These are phyloP conservation scores for Crypturellus tataupa DNA, from an alignment of 2,797 vertebrate species.

Conservation along the genomic window DNA sequence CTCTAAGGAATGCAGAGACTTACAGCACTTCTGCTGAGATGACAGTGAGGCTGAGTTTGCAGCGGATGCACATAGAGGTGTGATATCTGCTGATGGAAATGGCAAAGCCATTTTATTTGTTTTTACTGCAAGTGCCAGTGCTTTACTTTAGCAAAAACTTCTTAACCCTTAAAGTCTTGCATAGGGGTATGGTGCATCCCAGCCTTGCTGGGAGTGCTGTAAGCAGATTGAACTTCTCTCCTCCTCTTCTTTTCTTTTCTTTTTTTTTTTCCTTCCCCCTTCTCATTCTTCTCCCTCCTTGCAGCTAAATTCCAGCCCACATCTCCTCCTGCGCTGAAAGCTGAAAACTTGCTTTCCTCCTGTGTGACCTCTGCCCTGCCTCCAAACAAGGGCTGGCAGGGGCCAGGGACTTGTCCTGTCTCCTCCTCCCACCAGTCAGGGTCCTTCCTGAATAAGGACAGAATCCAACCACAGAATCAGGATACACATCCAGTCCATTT, in stretches of 20 bases:
- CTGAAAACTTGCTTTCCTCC: constrained; percentile 14
- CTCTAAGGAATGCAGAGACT: not conserved
- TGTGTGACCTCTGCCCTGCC: constrained; percentile 3
- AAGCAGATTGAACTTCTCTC: not conserved
- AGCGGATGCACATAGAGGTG: not conserved
- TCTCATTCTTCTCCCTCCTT: not conserved
- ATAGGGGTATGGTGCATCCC: not conserved
- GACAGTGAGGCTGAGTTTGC: not conserved
- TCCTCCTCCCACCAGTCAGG: not conserved
- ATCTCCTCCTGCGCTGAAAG: not conserved
- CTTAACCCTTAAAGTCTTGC: not conserved
- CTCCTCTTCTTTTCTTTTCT: not conserved
- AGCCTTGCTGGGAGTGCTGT: not conserved
- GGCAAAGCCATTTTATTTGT: not conserved
- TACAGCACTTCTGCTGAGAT: not conserved
- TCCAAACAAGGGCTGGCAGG: not conserved
- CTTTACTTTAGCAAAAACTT: not conserved
- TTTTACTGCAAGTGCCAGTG: not conserved
- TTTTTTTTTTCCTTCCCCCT: not conserved
- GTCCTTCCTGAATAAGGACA: constrained; percentile 2
- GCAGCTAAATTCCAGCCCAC: constrained; percentile 7
- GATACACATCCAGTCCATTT: not conserved
- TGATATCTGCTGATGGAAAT: not conserved
- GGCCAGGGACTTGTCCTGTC: not conserved
- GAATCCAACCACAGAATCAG: not conserved